Base-by-base conservation (phyloP, 2,888 invertebrate species). In the Acheta domesticus region DNA sequence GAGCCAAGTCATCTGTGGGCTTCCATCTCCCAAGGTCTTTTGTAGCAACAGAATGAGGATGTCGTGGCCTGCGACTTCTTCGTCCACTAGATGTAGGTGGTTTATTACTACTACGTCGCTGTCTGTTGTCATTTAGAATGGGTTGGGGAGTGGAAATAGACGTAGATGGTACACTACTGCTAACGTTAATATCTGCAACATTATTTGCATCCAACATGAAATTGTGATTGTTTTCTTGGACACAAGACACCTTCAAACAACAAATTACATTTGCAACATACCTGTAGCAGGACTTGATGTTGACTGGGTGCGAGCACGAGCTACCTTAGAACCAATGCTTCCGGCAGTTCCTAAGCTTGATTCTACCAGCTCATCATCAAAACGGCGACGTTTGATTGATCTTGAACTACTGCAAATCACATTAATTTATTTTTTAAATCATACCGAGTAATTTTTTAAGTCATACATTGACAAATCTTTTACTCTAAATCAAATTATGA, bases 281-380 rank as follows among this genome's bases (percentile, higher is more conserved):
- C 82, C 82, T 62, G 79, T 23, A 3, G 79, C 80, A 16, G 83
- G 81, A 76, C 82, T 82, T 20, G 82, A 82, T 11, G 80, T 74
- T 8, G 82, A 82, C n/a, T 80, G 80, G n/a, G 81, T 82, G 48
- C 82, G 77, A 76, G 80, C 80, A 12, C 82, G 83, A 80, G 83
- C 80, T 78, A 83, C 77, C 74, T 82, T 83, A 36, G 84, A 82
- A 19, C 83, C 80, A 73, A 82, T 81, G 48, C 83, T 83, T 50
- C 83, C 83, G 85, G 86, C 78, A 83, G 88, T 84, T 83, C 93
- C 92, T 80, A 94, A 87, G 86, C 95, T 96, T 83, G 95, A 96
- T 84, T 98, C 98, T 0, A 98, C 98, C 80, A 98, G 89, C 87
- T 99, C 98, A 90, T 98, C 98, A 86, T 98, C 98, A 87, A 98